phyloP scores from a whole-genome alignment of 2,888 invertebrate species.

The Helicoverpa assulta region DNA sequence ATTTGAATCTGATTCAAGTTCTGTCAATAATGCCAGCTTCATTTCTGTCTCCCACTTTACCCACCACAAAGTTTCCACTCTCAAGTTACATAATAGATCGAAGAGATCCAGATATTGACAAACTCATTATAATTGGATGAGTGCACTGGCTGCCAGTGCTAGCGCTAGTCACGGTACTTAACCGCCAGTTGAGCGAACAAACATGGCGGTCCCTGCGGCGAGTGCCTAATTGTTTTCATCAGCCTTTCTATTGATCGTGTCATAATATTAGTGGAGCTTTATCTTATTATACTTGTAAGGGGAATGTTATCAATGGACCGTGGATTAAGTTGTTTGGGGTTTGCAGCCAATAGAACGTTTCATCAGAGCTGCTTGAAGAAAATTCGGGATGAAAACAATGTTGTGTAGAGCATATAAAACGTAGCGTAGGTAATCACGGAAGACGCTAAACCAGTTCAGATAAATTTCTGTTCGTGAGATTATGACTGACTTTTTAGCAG shows the following conservation, averaged over 20 bases:
- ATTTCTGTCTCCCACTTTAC: background rate
- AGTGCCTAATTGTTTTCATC: constrained; percentile 74
- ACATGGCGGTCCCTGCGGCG: constrained; percentile 56
- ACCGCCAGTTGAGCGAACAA: constrained; percentile 65
- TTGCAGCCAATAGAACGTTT: constrained; percentile 4
- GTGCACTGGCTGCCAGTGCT: constrained; percentile 61
- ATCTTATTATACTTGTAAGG: constrained; percentile 35
- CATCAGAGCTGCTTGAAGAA: background rate
- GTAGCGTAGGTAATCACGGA: too few species aligned
- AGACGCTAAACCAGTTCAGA: too few species aligned
- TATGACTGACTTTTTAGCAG: too few species aligned
- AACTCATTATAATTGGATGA: constrained; percentile 66
- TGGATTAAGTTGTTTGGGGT: constrained; percentile 6
- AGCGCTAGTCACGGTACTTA: constrained; percentile 78
- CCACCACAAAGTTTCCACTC: background rate
- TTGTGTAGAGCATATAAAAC: too few species aligned
- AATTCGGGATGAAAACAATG: too few species aligned
- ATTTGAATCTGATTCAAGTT: too few species aligned
- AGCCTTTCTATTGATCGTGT: constrained; percentile 71
- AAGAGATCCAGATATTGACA: constrained; percentile 54
- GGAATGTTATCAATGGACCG: constrained; percentile 8
- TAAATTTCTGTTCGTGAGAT: too few species aligned
- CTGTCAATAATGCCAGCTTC: too few species aligned
- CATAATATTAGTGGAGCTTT: constrained; percentile 36
- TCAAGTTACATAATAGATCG: constrained; percentile 14